Percentiles rank a stretch among this genome's conserved stretches.
Conservation (phyloP, 2,888 invertebrate species). For the Xanthorhoe spadicearia region DNA sequence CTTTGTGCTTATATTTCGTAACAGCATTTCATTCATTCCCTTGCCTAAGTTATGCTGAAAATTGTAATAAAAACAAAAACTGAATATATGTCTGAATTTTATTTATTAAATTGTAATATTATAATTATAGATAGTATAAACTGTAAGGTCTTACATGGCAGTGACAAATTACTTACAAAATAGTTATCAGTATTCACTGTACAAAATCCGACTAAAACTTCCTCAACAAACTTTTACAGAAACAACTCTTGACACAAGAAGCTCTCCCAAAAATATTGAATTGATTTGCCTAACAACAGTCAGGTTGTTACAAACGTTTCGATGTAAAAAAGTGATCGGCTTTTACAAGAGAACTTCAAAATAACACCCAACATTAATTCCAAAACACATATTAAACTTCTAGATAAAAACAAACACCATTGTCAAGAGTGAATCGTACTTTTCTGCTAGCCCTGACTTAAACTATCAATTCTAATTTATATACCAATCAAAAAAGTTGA, state of each 20-base stretch:
- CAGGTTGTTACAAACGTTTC: no score
- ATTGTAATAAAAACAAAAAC: constrained; percentile 38
- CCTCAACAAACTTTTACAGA: constrained; percentile 48
- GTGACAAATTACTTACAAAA: constrained; percentile 74
- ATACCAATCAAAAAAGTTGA: constrained; percentile 67
- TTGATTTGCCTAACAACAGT: not conserved
- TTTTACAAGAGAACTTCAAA: constrained; percentile 24
- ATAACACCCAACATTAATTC: constrained; percentile 72
- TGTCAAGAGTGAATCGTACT: constrained; percentile 56
- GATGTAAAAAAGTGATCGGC: not conserved
- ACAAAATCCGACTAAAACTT: constrained; percentile 64
- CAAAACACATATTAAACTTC: constrained; percentile 74
- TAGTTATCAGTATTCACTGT: constrained; percentile 67
- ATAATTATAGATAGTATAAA: constrained; percentile 82
- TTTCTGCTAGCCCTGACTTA: constrained; percentile 67
- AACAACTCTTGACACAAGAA: constrained; percentile 56
- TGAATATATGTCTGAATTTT: constrained; percentile 51
- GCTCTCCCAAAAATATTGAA: not conserved
- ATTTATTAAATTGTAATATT: constrained; percentile 78
- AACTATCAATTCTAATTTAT: constrained; percentile 61
- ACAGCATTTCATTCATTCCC: no score
- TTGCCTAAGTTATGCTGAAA: not conserved
- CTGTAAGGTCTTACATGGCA: constrained; percentile 85
- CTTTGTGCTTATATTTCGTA: no score
- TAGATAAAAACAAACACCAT: constrained; percentile 69